Percentiles rank a stretch among this genome's conserved stretches.
Conservation (phyloP, 2,888 invertebrate species). For the Aphodius granarius region DNA sequence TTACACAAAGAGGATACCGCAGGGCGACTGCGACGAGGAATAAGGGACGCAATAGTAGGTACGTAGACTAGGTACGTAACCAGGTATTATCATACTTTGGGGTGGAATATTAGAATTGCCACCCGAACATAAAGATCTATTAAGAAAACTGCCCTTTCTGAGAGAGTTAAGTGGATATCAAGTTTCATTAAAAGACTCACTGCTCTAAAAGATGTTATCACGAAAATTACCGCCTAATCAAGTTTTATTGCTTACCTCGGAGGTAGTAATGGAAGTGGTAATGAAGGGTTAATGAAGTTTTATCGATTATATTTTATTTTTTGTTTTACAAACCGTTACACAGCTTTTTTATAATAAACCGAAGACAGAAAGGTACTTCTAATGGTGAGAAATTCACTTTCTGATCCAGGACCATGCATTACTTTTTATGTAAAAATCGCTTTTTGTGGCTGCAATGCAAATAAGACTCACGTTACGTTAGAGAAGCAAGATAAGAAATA, state of each 20-base stretch:
- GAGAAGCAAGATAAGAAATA: no score
- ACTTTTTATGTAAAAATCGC: no score
- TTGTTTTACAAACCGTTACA: neutral
- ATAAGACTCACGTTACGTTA: no score
- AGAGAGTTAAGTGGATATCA: neutral
- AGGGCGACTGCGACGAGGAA: neutral
- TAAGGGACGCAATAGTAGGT: neutral
- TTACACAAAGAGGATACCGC: constrained; percentile 13
- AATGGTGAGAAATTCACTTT: no score
- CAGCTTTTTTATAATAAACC: neutral
- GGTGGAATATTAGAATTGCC: neutral
- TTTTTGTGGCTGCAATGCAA: no score
- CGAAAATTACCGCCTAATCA: neutral
- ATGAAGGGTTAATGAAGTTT: neutral
- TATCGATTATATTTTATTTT: neutral
- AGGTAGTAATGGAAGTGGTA: neutral
- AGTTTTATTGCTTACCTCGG: neutral
- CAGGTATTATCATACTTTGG: constrained; percentile 1
- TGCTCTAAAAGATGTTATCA: neutral
- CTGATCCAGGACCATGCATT: no score
- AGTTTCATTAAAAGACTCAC: neutral
- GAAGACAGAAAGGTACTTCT: no score
- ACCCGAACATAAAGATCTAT: constrained; percentile 8
- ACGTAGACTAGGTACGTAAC: neutral
- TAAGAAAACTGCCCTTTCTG: constrained; percentile 8